A percentile compares a stretch with the other conserved stretches of the same genome.
Conservation (phyloP, 2,888 invertebrate genomes). For the Nowickia ferox region DNA sequence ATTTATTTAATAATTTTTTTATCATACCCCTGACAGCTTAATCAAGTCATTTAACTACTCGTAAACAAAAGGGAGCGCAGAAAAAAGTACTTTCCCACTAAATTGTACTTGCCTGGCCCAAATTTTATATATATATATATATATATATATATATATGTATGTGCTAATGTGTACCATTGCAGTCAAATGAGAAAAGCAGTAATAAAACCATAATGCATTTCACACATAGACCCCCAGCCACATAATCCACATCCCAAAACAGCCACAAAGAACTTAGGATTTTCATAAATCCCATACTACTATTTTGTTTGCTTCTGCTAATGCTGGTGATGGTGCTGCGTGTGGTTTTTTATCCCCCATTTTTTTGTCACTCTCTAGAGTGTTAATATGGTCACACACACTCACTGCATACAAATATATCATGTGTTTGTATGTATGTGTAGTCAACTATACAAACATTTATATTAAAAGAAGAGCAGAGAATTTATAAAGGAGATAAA, state of each 20-base stretch:
- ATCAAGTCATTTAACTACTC: too few relatives aligned
- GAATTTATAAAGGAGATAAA: conserved; percentile 51
- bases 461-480: background rate
- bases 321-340: background rate
- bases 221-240: conserved; percentile 67
- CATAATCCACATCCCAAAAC: conserved; percentile 70
- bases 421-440: background rate
- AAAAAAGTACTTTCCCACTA: background rate
- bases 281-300: conserved; percentile 65
- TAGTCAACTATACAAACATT: background rate
- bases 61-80: background rate
- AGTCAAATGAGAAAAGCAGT: conserved; percentile 42
- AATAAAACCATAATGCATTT: conserved; percentile 72
- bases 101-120: background rate
- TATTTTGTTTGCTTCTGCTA: conserved; percentile 9
- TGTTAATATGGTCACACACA: conserved; percentile 55
- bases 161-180: conserved; percentile 15
- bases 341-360: conserved; percentile 13
- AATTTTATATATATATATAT: background rate
- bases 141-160: background rate
- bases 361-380: conserved; percentile 47
- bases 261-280: conserved; percentile 69
- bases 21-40: too few relatives aligned
- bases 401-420: background rate
- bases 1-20: too few relatives aligned